A percentile compares a stretch with the other conserved stretches of the same genome.
Conservation (phyloP, 1,140 invertebrate species). For the Diabrotica undecimpunctata region DNA sequence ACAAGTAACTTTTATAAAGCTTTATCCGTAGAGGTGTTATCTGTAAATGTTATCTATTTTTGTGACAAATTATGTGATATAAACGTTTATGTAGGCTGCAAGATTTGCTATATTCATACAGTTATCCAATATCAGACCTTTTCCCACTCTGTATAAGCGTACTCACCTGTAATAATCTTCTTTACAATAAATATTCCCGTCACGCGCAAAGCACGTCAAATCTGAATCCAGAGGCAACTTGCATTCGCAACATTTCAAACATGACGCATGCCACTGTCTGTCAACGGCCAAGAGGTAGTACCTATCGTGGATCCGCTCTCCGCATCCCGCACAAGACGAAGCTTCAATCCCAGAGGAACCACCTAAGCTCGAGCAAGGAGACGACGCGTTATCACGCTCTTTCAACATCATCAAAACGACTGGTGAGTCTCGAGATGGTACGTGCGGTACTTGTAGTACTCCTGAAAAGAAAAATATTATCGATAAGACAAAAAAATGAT, state of each 20-base stretch:
- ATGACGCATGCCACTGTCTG: constrained; percentile 83
- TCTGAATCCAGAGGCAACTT: constrained; percentile 78
- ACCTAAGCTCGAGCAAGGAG: constrained; percentile 42
- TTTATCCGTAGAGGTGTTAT: no score
- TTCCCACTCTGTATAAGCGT: no score
- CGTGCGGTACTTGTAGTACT: constrained; percentile 12
- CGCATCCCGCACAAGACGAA: constrained; percentile 44
- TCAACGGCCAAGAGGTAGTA: constrained; percentile 87
- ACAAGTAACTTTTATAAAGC: no score
- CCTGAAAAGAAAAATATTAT: constrained; percentile 13
- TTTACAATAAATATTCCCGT: constrained; percentile 91
- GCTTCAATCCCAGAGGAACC: constrained; percentile 38
- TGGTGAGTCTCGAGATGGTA: not conserved
- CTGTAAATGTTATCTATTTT: no score
- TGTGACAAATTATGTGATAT: no score
- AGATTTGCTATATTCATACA: no score
- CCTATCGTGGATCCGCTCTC: constrained; percentile 47
- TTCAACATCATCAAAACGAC: constrained; percentile 39
- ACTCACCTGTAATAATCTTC: constrained; percentile 91
- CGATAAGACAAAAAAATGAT: not conserved
- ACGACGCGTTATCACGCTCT: constrained; percentile 43
- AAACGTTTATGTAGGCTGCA: no score
- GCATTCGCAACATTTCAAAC: constrained; percentile 84
- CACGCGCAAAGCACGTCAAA: constrained; percentile 83
- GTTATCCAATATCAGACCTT: no score